Base-by-base conservation (phyloP, 2,888 invertebrate genomes). In the Drosophila stalkeri region DNA sequence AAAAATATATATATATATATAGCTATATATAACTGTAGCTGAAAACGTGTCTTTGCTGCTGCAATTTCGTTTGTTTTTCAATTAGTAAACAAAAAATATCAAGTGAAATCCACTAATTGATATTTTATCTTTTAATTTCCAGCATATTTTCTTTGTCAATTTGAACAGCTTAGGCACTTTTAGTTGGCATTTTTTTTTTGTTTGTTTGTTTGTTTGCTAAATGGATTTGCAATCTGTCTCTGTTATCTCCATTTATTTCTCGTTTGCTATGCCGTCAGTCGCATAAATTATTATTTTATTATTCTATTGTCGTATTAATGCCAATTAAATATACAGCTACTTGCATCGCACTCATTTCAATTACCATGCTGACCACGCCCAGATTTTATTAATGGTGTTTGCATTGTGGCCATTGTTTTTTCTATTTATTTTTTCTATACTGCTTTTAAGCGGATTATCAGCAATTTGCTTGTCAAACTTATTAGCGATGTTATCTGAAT, bases 81-180 rank as follows among this genome's bases (percentile, higher is more conserved):
- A 87, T 86, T 89, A 82, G 80, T 72, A 74, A 86, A 73, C 61
- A 74, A 23, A n/a, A 41, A 11, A 35, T 5, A 43, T 46, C n/a
- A 18, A 46, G 49, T 47, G 64, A 63, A 70, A 69, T 69, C 68
- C 82, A 79, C 86, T 86, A 86, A 86, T 86, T 87, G 89, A 47
- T 76, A 81, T 86, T 88, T 89, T 80, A 87, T 82, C 88, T 88
- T 73, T 89, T 81, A 82, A 89, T 85, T 85, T 85, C 66, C 43
- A 73, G 64, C 72, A 85, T 62, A 73, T 9, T 57, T 61, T 64
- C 49, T 31, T 35, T 41, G 16, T 39, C 49, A 27, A 46, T 60
- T 49, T 49, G 60, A 16, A 12, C 63, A 18, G 62, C 52, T 41
- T 35, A 52, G 52, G 54, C 68, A 62, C 49, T 46, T 47, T 56